Base-by-base conservation (phyloP, 2,888 invertebrate genomes). In the Galerucella calmariensis region DNA sequence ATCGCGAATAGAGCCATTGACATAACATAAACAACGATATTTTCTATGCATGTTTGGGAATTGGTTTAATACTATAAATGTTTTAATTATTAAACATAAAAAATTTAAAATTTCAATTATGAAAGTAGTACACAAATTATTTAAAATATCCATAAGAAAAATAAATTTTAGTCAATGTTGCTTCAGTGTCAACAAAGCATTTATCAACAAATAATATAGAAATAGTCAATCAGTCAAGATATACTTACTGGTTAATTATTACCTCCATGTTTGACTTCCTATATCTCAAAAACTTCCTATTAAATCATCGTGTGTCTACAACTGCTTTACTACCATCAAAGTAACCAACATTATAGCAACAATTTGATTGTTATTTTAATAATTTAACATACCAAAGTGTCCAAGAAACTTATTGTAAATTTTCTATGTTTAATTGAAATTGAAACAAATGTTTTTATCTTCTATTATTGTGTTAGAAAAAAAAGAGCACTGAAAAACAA, bases 401-500 rank as follows among this genome's bases (percentile, higher is more conserved):
- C 2, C 3, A 48, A 48, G 12, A 6, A 35, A 35, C 35, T 35
- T 35, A 35, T 35, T 6, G 35, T 48, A 48, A 48, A 48, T 12
- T 14, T 12, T 48, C 14, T 48, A 48, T 48, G 48, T 48, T 48
- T 48, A 48, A 48, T 48, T 48, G 14, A 48, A 11, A 12, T 48
- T 48, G 14, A 6, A 4, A 14, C 35, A 48, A 48, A 14, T 12
- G 48, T 48, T 48, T 9, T 44, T 14, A 48, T 48, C 2, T 48
- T 48, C 14, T 48, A 48, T 41, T 41, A 35, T 41, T 62, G 12
- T 62, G 62, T 62, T 62, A 62, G 62, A 62, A 41, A 44, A 27
- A 62, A 62, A 46, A 9, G 53, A n/a, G 63, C 63, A 63, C 63
- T 63, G 44, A 63, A 63, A n/a, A 61, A 63, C 62, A 63, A 63